phyloP scores from a whole-genome alignment of 2,113 vertebrate genomes.

The Neopipo cinnamomea region DNA sequence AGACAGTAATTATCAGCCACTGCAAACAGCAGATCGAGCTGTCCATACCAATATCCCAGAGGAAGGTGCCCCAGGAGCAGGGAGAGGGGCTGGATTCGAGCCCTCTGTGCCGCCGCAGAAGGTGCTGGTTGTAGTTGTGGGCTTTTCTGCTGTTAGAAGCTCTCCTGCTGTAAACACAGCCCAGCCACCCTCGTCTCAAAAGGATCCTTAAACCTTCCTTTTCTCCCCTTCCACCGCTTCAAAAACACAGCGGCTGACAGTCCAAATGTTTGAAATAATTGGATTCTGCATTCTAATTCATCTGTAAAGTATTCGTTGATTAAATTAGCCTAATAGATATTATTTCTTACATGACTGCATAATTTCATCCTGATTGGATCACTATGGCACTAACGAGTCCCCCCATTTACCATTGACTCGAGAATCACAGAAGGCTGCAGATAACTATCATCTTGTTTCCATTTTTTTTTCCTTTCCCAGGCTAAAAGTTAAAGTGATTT shows the following conservation, averaged over 20 bases:
- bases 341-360: conserved; percentile 93
- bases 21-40: not conserved
- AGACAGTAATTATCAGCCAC: not conserved
- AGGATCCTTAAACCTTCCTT: conserved; percentile 8
- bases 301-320: conserved; percentile 95
- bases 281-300: conserved; percentile 92
- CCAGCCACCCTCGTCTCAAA: conserved; percentile 55
- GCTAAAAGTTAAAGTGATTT: conserved; percentile 80
- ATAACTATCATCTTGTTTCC: conserved; percentile 71
- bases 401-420: conserved; percentile 88
- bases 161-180: conserved; percentile 43
- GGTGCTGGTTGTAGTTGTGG: conserved; percentile 59
- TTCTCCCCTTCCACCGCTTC: conserved; percentile 11
- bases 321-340: conserved; percentile 98
- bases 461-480: conserved; percentile 42
- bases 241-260: conserved; percentile 73
- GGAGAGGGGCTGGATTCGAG: not conserved
- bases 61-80: not conserved
- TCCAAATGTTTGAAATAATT: conserved; percentile 90
- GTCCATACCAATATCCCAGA: not conserved
- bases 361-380: conserved; percentile 80
- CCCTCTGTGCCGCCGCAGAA: conserved; percentile 45
- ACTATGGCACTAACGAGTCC: conserved; percentile 79
- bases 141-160: conserved; percentile 36
- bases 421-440: conserved; percentile 77